phyloP scores from a whole-genome alignment of 2,797 vertebrate genomes.

The Falco columbarius region DNA sequence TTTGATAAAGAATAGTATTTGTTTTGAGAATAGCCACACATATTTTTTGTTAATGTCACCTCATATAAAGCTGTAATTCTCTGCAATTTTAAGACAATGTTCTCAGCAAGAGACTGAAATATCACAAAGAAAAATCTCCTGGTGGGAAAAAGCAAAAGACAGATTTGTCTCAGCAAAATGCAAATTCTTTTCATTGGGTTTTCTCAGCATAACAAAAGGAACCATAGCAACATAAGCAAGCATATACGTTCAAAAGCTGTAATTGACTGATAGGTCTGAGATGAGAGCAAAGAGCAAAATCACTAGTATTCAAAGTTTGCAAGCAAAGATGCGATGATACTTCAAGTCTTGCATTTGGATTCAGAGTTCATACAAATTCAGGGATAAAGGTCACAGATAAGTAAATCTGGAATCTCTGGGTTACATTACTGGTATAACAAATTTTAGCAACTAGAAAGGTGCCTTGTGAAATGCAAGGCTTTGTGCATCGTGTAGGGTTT shows the following conservation, averaged over 20 bases:
- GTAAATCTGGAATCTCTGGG: neutral
- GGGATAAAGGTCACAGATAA: neutral
- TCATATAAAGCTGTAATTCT: neutral
- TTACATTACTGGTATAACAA: neutral
- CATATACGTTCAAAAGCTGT: neutral
- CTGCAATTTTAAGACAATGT: constrained; percentile 24
- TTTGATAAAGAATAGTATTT: constrained; percentile 32
- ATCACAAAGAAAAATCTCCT: constrained; percentile 43
- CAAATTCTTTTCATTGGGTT: constrained; percentile 26
- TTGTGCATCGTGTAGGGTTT: neutral
- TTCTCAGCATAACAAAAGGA: constrained; percentile 27
- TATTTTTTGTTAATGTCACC: neutral
- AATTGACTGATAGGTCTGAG: neutral
- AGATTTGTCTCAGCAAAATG: constrained; percentile 21
- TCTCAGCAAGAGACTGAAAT: constrained; percentile 36
- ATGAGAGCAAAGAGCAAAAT: neutral
- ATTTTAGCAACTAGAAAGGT: neutral
- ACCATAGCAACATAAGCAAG: constrained; percentile 44
- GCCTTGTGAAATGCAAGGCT: neutral
- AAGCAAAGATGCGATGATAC: neutral
- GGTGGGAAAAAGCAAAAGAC: constrained; percentile 26
- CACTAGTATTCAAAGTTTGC: neutral
- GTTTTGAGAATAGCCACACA: neutral
- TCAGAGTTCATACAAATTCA: neutral
- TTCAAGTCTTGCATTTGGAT: neutral